Base-by-base conservation (phyloP, 2,113 vertebrate genomes). In the Litocranius walleri region DNA sequence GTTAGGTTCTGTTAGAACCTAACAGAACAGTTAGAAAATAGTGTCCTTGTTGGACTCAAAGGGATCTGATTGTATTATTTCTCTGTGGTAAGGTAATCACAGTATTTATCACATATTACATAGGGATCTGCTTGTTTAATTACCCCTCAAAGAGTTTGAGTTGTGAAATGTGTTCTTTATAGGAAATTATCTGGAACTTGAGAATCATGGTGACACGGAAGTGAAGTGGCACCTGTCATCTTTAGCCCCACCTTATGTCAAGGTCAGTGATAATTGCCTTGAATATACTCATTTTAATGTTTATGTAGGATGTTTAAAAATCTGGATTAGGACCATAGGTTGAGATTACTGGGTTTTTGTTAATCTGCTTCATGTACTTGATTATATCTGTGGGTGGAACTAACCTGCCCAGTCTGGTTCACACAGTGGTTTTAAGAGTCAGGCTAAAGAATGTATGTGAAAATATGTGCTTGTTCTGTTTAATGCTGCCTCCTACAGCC, bases 231-330 rank as follows among this genome's bases (percentile, higher is more conserved):
- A 99, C 98, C 98, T 99, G 87, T 99, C 99, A 13, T 99, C 99
- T 50, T 99, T 99, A 98, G 99, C 99, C 84, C 99, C 99, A 84
- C 99, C 99, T 1, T 99, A 99, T 93, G 99, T 99, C 86, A 99
- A 99, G 99, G 99, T 99, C 94, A 99, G 98, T 98, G 84, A 36
- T 45, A 14, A 27, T 91, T 84, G 2, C 17, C 7, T 36, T 23
- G 13, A 0, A 27, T 94, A 1, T 19, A 33, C 59, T 43, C 7
- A 10, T 84, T 61, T 90, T 21, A 19, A 74, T 88, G 54, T 77
- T 77, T 50, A 50, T 36, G 17, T 36, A 81, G 17, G 4, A 2
- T 59, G 4, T 96, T 94, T 78, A 9, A 71, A 48, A 67, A 50
- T 23, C 61, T 57, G 86, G 81, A 12, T 74, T 59, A 12, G 25